Conservation (phyloP, 1,140 invertebrate genomes). For the Drosophila nasuta region DNA sequence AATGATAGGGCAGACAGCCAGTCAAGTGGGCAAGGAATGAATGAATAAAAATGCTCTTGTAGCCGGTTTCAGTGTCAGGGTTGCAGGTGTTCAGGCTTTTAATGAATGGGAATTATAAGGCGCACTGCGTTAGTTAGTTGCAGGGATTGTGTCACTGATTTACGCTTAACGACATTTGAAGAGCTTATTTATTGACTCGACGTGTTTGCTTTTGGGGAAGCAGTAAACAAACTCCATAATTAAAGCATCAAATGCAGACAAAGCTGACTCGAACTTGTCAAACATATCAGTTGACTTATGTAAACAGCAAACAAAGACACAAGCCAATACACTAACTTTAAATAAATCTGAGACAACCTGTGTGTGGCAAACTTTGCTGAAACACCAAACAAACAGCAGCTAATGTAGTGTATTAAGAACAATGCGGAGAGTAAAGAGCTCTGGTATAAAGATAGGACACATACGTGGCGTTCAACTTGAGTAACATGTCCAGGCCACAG, state of each 20-base stretch:
- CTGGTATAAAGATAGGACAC: slow-evolving; percentile 65
- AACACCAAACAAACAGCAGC: slow-evolving; percentile 3
- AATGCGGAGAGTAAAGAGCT: slow-evolving; percentile 27
- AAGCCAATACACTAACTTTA: neutral
- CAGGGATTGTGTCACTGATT: slow-evolving; percentile 40
- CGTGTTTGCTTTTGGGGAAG: slow-evolving; percentile 40
- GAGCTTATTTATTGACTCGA: slow-evolving; percentile 72
- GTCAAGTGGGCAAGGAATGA: slow-evolving; percentile 23
- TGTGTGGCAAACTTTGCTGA: slow-evolving; percentile 19
- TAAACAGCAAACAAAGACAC: slow-evolving; percentile 32
- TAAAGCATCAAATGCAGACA: slow-evolving; percentile 77
- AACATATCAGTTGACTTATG: slow-evolving; percentile 38
- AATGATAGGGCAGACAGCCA: slow-evolving; percentile 67
- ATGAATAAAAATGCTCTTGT: slow-evolving; percentile 31
- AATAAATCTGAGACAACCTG: neutral
- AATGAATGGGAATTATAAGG: slow-evolving; percentile 74
- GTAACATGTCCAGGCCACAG: slow-evolving; percentile 45
- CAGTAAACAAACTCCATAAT: slow-evolving; percentile 60
- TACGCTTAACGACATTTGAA: slow-evolving; percentile 71
- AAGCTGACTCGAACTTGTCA: slow-evolving; percentile 34
- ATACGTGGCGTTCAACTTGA: slow-evolving; percentile 65
- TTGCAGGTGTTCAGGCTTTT: slow-evolving; percentile 48
- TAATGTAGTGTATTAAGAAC: slow-evolving; percentile 47
- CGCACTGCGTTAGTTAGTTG: slow-evolving; percentile 30
- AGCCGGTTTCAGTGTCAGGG: slow-evolving; percentile 62